These are phyloP conservation scores for Ariolimax columbianus DNA, from an alignment of 2,888 invertebrate genomes.

Conservation along the genomic window DNA sequence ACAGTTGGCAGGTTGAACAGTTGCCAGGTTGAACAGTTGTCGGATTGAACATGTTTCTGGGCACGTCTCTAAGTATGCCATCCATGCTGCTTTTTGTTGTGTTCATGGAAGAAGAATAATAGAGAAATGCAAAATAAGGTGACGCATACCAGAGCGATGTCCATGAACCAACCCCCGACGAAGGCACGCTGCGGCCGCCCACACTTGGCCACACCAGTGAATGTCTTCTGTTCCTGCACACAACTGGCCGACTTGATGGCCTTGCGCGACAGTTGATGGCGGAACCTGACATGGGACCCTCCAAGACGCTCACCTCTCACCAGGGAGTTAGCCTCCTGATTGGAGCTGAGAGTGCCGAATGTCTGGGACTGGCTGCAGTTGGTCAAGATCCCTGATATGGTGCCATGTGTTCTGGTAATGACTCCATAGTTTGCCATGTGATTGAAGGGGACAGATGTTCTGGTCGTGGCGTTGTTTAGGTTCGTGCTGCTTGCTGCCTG, in stretches of 20 bases:
- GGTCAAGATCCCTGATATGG: neutral
- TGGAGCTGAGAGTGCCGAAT: neutral
- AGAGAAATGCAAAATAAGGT: conserved; percentile 12
- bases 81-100: neutral
- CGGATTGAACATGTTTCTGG: no score
- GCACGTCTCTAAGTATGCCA: no score
- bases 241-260: neutral
- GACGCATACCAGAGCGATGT: neutral
- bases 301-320: no score
- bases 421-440: neutral
- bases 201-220: neutral
- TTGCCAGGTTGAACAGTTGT: no score
- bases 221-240: neutral
- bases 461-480: neutral
- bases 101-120: neutral
- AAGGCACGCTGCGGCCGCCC: no score
- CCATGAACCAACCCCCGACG: conserved; percentile 10
- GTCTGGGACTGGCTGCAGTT: neutral
- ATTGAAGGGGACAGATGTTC: neutral
- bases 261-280: neutral
- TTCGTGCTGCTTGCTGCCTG: neutral
- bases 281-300: neutral
- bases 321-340: neutral
- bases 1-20: no score
- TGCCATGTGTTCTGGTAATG: no score